Base-by-base conservation (phyloP, 2,888 invertebrate genomes). In the Euplexia lucipara region DNA sequence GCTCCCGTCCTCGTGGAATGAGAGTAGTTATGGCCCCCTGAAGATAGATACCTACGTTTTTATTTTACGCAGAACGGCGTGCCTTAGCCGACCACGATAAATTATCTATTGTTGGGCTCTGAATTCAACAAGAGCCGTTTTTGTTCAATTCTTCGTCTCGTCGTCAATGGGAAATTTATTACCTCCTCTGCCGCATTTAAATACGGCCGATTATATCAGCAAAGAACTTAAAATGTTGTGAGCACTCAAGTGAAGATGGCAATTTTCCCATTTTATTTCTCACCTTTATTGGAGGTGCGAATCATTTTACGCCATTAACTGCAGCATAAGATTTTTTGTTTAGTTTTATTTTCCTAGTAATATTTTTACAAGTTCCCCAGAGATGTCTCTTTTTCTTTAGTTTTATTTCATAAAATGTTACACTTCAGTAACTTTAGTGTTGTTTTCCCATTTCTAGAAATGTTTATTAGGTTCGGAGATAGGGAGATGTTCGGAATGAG, bases 121-220 rank as follows among this genome's bases (percentile, higher is more conserved):
- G 90, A 92, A 92, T 94, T 91, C 91, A 91, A 92, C 91, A 91
- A 90, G 91, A 91, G 86, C 88, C 91, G 92, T 93, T 95, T 95
- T 94, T 94, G 94, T 95, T 94, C 94, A 92, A 93, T 94, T 94
- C 94, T 93, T 93, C 91, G 92, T 89, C 90, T 92, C 89, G 89
- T 92, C 91, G 91, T 94, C 93, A 94, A 94, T 93, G 90, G 92
- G 82, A 91, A 94, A 95, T 94, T 94, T 94, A 95, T 95, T 91
- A 90, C 93, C 88, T 85, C 86, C 88, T 88, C 89, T 87, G 87
- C 88, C 88, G 90, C 91, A 94, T 94, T 94, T 90, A 92, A 94
- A 94, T 94, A 93, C 91, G 90, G 86, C 82, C 91, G 92, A 93
- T 93, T 93, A 92, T 92, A 91, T 90, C 89, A 72, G 81, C 68